Percentiles rank a stretch among this genome's conserved stretches.
Evolutionary conservation across 2,113 vertebrate species (phyloP).

Genomic region (Paradoxurus hermaphroditus): DNA sequence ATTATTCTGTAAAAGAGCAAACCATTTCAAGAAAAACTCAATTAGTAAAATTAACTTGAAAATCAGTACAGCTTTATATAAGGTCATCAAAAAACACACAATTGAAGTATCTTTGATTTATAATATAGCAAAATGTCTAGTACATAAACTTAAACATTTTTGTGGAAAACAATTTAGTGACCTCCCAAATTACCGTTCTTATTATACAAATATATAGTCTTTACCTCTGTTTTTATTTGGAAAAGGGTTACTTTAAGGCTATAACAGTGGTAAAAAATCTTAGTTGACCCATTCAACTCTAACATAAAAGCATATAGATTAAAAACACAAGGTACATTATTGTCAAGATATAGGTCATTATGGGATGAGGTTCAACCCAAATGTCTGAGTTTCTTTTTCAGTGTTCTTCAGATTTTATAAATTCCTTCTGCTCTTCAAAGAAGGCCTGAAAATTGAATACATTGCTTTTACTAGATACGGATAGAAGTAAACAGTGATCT

Average conservation of each 20-base stretch:
- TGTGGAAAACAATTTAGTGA: not conserved
- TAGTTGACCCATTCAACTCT: not conserved
- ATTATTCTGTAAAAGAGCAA: conserved; percentile 31
- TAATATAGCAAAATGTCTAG: not conserved
- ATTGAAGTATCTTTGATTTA: conserved; percentile 22
- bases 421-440: not conserved
- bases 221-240: not conserved
- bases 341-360: not conserved
- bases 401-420: not conserved
- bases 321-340: not conserved
- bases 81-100: not conserved
- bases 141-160: not conserved
- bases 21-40: not conserved
- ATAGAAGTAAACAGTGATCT: not conserved
- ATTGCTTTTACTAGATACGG: not conserved
- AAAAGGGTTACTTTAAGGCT: not conserved
- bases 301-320: not conserved
- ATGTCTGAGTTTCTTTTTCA: not conserved
- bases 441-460: not conserved
- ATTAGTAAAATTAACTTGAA: conserved; percentile 23
- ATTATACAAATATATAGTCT: not conserved
- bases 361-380: not conserved
- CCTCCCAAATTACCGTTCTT: not conserved
- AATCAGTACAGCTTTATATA: not conserved
- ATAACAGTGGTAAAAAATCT: not conserved